Conservation (phyloP, 2,888 invertebrate species). For the Neoitamus cyanurus region DNA sequence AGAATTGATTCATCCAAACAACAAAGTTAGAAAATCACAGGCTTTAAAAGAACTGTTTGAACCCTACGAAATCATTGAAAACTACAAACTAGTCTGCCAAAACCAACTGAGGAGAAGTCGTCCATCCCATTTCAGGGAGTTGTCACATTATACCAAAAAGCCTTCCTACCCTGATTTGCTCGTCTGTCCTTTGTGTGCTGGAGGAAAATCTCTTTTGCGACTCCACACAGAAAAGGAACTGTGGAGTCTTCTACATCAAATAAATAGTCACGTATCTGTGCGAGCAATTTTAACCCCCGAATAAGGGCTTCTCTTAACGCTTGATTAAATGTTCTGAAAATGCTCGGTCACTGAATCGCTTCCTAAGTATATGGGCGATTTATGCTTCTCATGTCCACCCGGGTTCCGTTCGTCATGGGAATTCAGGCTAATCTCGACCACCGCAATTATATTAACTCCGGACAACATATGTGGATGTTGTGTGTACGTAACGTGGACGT, state of each 20-base stretch:
- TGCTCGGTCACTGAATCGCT: not conserved
- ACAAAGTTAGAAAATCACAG: not conserved
- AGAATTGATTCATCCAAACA: too few relatives aligned
- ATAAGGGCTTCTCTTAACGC: not conserved
- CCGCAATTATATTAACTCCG: not conserved
- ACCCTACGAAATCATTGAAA: not conserved
- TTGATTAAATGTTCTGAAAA: constrained; percentile 5
- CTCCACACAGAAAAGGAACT: not conserved
- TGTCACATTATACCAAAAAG: not conserved
- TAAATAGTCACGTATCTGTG: not conserved
- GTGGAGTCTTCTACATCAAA: not conserved
- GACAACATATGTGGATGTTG: not conserved
- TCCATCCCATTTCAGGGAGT: not conserved
- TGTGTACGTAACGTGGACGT: not conserved
- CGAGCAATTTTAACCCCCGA: not conserved
- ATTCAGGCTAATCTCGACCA: not conserved
- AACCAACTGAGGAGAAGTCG: not conserved
- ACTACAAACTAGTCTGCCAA: not conserved
- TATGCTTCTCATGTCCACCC: not conserved
- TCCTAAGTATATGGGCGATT: not conserved
- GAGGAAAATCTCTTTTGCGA: not conserved
- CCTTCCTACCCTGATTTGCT: not conserved
- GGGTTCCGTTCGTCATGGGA: not conserved
- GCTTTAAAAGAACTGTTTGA: not conserved
- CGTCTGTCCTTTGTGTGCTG: not conserved